Percentiles rank a stretch among this genome's conserved stretches.
Evolutionary conservation across 2,888 invertebrate genomes (phyloP).

Genomic region (Psylliodes chrysocephalus): DNA sequence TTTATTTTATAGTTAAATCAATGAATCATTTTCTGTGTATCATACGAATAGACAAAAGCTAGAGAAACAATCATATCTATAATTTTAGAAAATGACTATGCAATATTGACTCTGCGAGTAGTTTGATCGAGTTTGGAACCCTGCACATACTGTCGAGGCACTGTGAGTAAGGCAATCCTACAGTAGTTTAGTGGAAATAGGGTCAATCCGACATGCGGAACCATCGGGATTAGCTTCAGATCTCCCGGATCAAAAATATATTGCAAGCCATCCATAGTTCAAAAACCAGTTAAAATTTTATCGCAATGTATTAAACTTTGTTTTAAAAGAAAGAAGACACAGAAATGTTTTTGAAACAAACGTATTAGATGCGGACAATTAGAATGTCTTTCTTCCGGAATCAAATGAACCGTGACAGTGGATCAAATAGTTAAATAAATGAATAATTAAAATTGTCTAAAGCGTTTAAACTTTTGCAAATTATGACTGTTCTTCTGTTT

Average conservation of each 20-base stretch:
- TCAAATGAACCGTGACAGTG: too few species aligned
- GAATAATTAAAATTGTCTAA: too few species aligned
- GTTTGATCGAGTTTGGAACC: background rate
- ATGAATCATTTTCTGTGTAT: too few species aligned
- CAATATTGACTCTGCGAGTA: background rate
- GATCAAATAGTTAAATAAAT: too few species aligned
- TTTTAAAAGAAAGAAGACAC: background rate
- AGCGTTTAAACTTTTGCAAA: too few species aligned
- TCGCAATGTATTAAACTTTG: background rate
- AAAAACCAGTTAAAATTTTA: background rate
- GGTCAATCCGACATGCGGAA: constrained; percentile 57
- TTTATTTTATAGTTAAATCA: too few species aligned
- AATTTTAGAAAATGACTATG: too few species aligned
- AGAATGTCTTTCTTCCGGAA: too few species aligned
- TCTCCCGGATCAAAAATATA: constrained; percentile 34
- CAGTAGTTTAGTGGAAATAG: constrained; percentile 75
- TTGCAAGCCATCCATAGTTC: constrained; percentile 14
- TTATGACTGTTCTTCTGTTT: too few species aligned
- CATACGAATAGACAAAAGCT: too few species aligned
- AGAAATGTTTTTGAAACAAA: background rate
- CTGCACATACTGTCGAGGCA: constrained; percentile 71
- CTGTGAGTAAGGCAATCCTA: constrained; percentile 86
- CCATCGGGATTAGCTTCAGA: constrained; percentile 31
- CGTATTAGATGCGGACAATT: too few species aligned
- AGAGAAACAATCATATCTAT: too few species aligned